Conservation (phyloP, 2,113 vertebrate species). For the Gobius niger region DNA sequence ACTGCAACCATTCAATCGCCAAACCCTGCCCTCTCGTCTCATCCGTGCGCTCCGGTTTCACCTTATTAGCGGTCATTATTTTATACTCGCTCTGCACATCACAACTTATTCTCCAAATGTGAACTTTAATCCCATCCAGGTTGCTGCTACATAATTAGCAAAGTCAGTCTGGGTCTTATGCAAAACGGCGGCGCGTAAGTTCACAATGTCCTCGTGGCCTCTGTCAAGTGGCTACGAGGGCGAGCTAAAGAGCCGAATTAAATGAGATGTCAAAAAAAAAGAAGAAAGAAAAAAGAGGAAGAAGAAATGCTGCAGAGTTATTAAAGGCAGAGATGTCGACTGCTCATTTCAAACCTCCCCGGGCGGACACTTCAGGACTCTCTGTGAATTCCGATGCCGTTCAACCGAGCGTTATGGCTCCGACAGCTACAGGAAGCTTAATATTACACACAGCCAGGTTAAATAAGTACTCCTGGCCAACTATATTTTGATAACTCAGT, state of each 20-base stretch:
- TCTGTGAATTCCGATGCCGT: slow-evolving; percentile 21
- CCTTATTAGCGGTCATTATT: neutral
- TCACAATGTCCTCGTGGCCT: slow-evolving; percentile 39
- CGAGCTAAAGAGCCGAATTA: slow-evolving; percentile 56
- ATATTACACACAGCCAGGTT: slow-evolving; percentile 28
- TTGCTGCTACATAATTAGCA: slow-evolving; percentile 42
- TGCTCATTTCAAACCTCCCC: slow-evolving; percentile 48
- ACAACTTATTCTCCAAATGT: neutral
- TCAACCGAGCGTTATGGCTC: slow-evolving; percentile 26
- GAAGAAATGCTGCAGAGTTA: slow-evolving; percentile 48
- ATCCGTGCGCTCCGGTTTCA: neutral
- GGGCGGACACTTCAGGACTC: slow-evolving; percentile 26
- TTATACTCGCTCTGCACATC: neutral
- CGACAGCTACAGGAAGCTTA: slow-evolving; percentile 23
- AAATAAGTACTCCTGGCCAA: slow-evolving; percentile 18
- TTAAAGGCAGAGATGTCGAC: slow-evolving; percentile 34
- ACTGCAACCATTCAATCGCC: too few species aligned
- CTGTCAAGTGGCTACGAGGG: slow-evolving; percentile 24
- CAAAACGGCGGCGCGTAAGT: slow-evolving; percentile 29
- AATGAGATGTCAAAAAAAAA: slow-evolving; percentile 61
- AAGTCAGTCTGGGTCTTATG: slow-evolving; percentile 21
- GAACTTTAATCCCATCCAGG: slow-evolving; percentile 13
- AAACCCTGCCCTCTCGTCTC: neutral
- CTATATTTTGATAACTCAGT: slow-evolving; percentile 3
- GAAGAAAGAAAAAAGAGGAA: neutral